Conservation (phyloP, 2,113 vertebrate genomes). For the Myotis brandtii region DNA sequence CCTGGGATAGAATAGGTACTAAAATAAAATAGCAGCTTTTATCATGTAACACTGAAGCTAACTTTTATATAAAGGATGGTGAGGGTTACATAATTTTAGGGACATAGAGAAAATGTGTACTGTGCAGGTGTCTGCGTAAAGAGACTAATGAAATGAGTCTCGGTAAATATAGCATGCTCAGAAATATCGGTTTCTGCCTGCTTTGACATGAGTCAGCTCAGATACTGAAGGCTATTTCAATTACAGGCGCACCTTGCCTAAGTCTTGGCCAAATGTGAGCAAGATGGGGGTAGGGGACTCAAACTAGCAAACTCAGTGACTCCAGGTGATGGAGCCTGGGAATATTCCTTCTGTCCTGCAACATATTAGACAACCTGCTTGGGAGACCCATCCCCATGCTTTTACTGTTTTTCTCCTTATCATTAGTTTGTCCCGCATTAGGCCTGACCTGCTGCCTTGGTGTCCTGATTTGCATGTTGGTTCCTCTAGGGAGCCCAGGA, state of each 20-base stretch:
- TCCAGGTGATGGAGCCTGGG: neutral
- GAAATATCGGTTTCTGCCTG: neutral
- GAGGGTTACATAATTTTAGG: slow-evolving; percentile 15
- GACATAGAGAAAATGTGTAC: neutral
- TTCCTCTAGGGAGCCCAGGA: neutral
- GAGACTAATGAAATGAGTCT: neutral
- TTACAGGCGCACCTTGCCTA: neutral
- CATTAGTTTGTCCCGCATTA: neutral
- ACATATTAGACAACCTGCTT: neutral
- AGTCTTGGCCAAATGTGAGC: neutral
- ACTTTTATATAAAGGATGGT: neutral
- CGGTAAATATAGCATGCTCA: neutral
- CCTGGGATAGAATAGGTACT: slow-evolving; percentile 13
- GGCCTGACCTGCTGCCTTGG: neutral
- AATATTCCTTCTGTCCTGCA: neutral
- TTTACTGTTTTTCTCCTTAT: neutral
- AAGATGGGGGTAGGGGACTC: neutral
- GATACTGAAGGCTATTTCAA: neutral
- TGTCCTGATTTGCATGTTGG: neutral
- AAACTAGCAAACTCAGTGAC: neutral
- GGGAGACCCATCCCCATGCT: neutral
- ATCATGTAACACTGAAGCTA: neutral
- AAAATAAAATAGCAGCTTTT: neutral
- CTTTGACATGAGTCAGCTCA: neutral
- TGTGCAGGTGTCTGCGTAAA: neutral